phyloP scores from a whole-genome alignment of 1,140 invertebrate species.

The Ceratina japonica region DNA sequence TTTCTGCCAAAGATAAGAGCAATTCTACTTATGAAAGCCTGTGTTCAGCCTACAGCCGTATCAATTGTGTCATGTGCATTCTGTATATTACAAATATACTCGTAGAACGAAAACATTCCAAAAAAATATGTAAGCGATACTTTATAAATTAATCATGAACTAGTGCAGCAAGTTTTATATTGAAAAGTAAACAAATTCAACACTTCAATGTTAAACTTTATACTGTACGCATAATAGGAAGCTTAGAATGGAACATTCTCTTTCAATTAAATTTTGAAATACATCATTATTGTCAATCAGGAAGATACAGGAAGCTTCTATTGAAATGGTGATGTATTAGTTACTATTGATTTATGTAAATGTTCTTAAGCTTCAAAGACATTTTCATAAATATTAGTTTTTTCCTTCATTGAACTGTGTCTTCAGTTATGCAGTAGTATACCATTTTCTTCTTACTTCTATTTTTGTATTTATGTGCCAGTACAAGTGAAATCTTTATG shows the following conservation, averaged over 20 bases:
- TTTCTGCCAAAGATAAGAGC: conserved; percentile 41
- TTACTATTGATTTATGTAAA: no score
- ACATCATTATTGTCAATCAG: no score
- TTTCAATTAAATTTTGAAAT: not conserved
- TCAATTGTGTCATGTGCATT: not conserved
- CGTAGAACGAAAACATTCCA: conserved; percentile 29
- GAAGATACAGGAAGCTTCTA: no score
- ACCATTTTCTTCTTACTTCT: no score
- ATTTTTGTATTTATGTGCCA: no score
- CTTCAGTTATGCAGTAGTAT: no score
- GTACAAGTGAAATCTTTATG: no score
- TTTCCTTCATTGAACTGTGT: no score
- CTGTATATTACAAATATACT: not conserved
- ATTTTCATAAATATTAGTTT: no score
- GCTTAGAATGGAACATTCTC: not conserved
- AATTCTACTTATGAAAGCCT: not conserved
- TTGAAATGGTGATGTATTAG: no score
- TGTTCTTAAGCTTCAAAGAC: no score
- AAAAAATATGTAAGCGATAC: not conserved
- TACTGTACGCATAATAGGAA: not conserved
- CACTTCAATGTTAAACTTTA: not conserved
- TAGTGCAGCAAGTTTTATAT: conserved; percentile 16
- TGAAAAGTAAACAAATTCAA: conserved; percentile 12
- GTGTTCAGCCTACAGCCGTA: not conserved
- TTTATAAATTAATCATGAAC: not conserved